Percentiles rank a stretch among this genome's conserved stretches.
phyloP scores from a whole-genome alignment of 2,888 invertebrate species.

The Eumerus sabulonum region DNA sequence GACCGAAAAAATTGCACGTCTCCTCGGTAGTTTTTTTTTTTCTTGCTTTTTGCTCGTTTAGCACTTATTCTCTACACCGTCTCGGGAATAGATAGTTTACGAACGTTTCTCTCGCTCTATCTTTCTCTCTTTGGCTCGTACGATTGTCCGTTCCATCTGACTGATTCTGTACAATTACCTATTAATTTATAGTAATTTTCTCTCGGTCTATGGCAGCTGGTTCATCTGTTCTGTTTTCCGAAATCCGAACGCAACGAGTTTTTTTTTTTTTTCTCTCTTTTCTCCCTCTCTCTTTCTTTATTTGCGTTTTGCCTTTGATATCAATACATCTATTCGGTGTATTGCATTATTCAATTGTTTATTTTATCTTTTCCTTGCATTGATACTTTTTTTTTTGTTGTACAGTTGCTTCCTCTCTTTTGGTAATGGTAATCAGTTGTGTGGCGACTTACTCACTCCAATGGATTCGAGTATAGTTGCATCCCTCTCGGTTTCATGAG shows the following conservation, averaged over 20 bases:
- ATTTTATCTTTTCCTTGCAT: conserved; percentile 40
- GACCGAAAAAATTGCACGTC: conserved; percentile 62
- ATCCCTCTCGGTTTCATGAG: conserved; percentile 66
- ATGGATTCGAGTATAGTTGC: conserved; percentile 16
- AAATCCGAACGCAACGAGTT: conserved; percentile 72
- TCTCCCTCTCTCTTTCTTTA: too few relatives aligned
- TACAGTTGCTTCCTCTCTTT: conserved; percentile 44
- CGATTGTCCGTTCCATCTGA: neutral
- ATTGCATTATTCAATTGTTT: conserved; percentile 48
- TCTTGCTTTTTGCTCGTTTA: conserved; percentile 34
- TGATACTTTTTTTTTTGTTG: neutral
- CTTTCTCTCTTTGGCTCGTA: neutral
- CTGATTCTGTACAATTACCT: conserved; percentile 21
- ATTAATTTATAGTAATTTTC: conserved; percentile 49
- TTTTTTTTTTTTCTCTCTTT: conserved; percentile 49
- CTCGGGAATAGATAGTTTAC: conserved; percentile 60
- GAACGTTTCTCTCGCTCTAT: conserved; percentile 36
- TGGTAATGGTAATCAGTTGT: conserved; percentile 30
- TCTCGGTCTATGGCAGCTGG: conserved; percentile 33
- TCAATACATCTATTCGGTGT: conserved; percentile 42
- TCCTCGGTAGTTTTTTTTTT: conserved; percentile 54
- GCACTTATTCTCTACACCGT: conserved; percentile 1
- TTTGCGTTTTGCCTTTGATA: conserved; percentile 61
- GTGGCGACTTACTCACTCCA: conserved; percentile 40
- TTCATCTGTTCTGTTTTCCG: conserved; percentile 48